Base-by-base conservation (phyloP, 2,113 vertebrate genomes). In the Neodon shergylaensis region DNA sequence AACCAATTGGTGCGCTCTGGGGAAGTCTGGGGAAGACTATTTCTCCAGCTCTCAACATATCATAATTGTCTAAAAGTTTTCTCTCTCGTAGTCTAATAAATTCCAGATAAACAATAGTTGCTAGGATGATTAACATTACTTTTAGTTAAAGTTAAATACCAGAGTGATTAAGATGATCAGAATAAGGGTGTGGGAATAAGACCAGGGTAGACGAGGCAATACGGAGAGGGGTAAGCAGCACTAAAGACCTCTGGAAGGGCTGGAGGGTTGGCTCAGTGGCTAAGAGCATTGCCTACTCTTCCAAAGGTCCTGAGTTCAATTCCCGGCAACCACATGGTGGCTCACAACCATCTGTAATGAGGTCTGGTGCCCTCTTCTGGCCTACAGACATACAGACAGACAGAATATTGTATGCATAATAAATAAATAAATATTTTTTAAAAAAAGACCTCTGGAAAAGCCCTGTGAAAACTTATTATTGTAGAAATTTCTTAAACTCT, bases 71-170 rank as follows among this genome's bases (percentile, higher is more conserved):
- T 84, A 42, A 74, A 49, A 47, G 1, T 76, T 94, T 78, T 88
- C 11, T 92, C 54, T n/a, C 33, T 66, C 21, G 39, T n/a, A 89
- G 21, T 58, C 61, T 88, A 81, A n/a, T 36, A 94, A 93, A 31
- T 94, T 26, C 44, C 11, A 76, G 11, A 17, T 73, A 93, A 92
- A 66, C 31, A 77, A n/a, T 63, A 91, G 7, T 4, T 94, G n/a
- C 68, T 88, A 94, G n/a, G 16, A 61, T 63, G 65, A 52, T 81
- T 95, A 90, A 68, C 76, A 70, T 72, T 76, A 61, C 78, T 84
- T 88, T 92, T 47, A 66, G 26, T 91, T 85, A 86, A 81, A 94
- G 26, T 4, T 96, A 79, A 96, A 92, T 54, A 22, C 26, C 31
- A 93, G 42, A 83, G n/a, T 28, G 42, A 83, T 65, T 91, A 76